Base-by-base conservation (phyloP, 1,140 invertebrate genomes). In the Chelonus insularis region DNA sequence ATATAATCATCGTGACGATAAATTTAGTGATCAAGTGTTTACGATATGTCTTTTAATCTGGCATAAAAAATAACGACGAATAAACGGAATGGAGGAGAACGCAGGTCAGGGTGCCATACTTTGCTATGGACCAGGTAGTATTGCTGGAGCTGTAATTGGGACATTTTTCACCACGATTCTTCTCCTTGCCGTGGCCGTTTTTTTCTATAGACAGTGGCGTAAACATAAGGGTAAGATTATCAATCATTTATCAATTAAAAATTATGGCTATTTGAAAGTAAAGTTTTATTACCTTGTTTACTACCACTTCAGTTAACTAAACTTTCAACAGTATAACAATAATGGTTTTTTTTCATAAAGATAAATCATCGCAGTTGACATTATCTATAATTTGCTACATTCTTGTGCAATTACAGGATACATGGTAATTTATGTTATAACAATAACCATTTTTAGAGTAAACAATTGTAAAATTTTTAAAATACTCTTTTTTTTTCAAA, bases 141-240 rank as follows among this genome's bases (percentile, higher is more conserved):
- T 86, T 37, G 83, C 80, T 59, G 84, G 84, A 16, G 83, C 84
- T 61, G 82, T 86, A 21, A 72, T 86, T 65, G 84, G 84, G 20
- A 86, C 84, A 54, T 82, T 85, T 69, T 69, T 83, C 32, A 74
- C 78, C 16, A 84, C 83, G 36, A 64, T 82, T 25, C 60, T 84
- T 2, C 70, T 84, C 14, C 60, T 81, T 25, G 76, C 68, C 25
- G 61, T 84, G 21, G 77, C 72, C 20, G 76, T 72, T 20, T 64
- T 82, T 43, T 61, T 84, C 29, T 84, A 81, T 68, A 78, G 72
- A 60, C 76, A 81, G 59, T 83, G 81, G 76, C 80, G 81, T 57
- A 75, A 78, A 18, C 72, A 76, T 25, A 79, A 81, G 74, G 81
- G 82, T 84, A 63, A 78, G 78, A 23, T n/a, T 23, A 12, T 4